phyloP scores from a whole-genome alignment of 1,140 invertebrate genomes.

The Antheraea pernyi region DNA sequence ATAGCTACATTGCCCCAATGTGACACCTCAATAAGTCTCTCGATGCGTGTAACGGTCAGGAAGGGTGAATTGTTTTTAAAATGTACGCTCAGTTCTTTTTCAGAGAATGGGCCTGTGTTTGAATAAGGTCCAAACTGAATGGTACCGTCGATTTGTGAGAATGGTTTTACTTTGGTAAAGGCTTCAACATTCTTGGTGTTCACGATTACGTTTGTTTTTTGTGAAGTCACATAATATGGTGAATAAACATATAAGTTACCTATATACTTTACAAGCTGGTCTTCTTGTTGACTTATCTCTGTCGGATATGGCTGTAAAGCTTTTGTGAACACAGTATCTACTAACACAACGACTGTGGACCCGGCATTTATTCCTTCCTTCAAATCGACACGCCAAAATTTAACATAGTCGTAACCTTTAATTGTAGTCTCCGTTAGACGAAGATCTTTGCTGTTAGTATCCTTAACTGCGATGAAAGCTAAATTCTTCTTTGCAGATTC shows the following conservation, averaged over 20 bases:
- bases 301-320: slow-evolving; percentile 90
- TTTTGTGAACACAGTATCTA: slow-evolving; percentile 90
- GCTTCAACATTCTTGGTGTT: slow-evolving; percentile 90
- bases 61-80: slow-evolving; percentile 99
- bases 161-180: slow-evolving; percentile 93
- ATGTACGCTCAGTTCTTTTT: slow-evolving; percentile 89
- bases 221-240: slow-evolving; percentile 88
- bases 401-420: slow-evolving; percentile 73
- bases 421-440: slow-evolving; percentile 80
- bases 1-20: slow-evolving; percentile 99
- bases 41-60: slow-evolving; percentile 91
- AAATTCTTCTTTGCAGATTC: slow-evolving; percentile 82
- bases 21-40: slow-evolving; percentile 96
- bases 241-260: slow-evolving; percentile 93
- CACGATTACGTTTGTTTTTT: slow-evolving; percentile 90
- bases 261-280: slow-evolving; percentile 93
- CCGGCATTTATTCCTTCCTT: slow-evolving; percentile 82
- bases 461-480: slow-evolving; percentile 87
- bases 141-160: slow-evolving; percentile 86
- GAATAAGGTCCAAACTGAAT: slow-evolving; percentile 94
- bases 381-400: slow-evolving; percentile 82
- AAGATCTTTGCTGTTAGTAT: slow-evolving; percentile 82
- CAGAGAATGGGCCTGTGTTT: slow-evolving; percentile 80
- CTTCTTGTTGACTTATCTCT: slow-evolving; percentile 94
- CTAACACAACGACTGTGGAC: slow-evolving; percentile 81